Percentiles rank a stretch among this genome's conserved stretches.
phyloP scores from a whole-genome alignment of 2,888 invertebrate genomes.

The Sphaeridia pumilis region DNA sequence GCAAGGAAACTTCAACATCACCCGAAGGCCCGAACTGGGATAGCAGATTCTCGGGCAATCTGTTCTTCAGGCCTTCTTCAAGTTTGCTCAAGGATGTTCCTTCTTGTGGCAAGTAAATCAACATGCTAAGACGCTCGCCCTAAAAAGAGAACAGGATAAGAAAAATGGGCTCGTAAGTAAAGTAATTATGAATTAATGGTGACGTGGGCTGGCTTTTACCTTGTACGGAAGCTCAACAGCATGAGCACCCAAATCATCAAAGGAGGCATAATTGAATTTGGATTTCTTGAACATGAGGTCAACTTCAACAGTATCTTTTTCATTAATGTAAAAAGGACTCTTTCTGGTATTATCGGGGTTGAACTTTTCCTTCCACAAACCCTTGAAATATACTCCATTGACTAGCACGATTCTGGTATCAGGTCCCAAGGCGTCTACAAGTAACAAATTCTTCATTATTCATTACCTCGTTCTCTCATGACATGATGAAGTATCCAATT shows the following conservation, averaged over 20 bases:
- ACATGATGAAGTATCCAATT: too few relatives aligned
- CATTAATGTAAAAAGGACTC: conserved; percentile 37
- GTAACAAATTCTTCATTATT: neutral
- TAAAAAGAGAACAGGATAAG: conserved; percentile 23
- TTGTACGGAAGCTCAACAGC: conserved; percentile 39
- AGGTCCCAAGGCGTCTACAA: conserved; percentile 14
- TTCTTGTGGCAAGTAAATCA: conserved; percentile 59
- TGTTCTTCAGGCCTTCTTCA: conserved; percentile 39
- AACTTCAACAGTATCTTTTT: conserved; percentile 34
- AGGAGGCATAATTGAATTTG: conserved; percentile 38
- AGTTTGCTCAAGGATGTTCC: conserved; percentile 51
- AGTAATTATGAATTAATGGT: neutral
- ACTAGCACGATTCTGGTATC: conserved; percentile 37
- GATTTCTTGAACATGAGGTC: conserved; percentile 41
- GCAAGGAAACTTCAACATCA: conserved; percentile 40
- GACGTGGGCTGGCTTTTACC: conserved; percentile 15
- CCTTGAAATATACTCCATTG: conserved; percentile 40
- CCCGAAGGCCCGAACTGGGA: conserved; percentile 44
- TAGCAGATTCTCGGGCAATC: conserved; percentile 16
- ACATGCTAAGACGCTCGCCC: conserved; percentile 57
- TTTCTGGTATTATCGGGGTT: conserved; percentile 35
- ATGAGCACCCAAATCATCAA: conserved; percentile 36
- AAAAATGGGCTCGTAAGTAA: neutral
- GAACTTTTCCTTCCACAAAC: conserved; percentile 36
- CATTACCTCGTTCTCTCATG: too few relatives aligned